Evolutionary conservation across 2,888 invertebrate genomes (phyloP).

Genomic region (Lampropteryx suffumata): DNA sequence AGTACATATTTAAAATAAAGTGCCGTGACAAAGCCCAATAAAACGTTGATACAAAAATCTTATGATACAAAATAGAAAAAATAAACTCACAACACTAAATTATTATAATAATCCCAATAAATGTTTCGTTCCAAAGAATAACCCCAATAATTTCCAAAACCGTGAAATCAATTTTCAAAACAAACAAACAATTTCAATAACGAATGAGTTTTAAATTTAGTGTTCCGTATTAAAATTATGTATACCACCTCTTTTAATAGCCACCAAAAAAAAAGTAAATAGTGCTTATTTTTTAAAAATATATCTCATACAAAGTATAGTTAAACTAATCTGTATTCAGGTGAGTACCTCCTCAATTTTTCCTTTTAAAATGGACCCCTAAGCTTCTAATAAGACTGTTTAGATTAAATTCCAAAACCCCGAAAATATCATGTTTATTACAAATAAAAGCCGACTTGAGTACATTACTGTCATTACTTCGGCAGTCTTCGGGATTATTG

Average conservation of each 20-base stretch:
- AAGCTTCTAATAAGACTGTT: slow-evolving; percentile 32
- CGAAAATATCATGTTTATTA: slow-evolving; percentile 71
- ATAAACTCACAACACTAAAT: slow-evolving; percentile 13
- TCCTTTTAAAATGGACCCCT: slow-evolving; percentile 32
- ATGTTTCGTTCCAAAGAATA: slow-evolving; percentile 20
- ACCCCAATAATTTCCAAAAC: slow-evolving; percentile 9
- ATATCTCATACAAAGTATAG: no score
- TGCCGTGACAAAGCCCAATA: slow-evolving; percentile 1
- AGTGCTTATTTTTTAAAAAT: no score
- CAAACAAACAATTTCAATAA: slow-evolving; percentile 33
- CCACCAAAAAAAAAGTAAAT: no score
- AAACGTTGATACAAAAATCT: no score
- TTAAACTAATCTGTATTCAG: no score
- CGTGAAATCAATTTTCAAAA: slow-evolving; percentile 44
- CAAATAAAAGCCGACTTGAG: slow-evolving; percentile 60
- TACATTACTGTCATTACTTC: slow-evolving; percentile 61
- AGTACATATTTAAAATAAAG: background rate
- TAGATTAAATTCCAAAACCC: slow-evolving; percentile 45
- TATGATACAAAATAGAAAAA: background rate
- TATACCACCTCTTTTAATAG: no score
- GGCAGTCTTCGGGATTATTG: slow-evolving; percentile 43
- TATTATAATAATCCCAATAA: slow-evolving; percentile 19
- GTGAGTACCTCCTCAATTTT: no score
- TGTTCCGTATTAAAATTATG: slow-evolving; percentile 25
- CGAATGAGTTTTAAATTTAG: background rate